phyloP scores from a whole-genome alignment of 2,113 vertebrate genomes.

The Elephas maximus region DNA sequence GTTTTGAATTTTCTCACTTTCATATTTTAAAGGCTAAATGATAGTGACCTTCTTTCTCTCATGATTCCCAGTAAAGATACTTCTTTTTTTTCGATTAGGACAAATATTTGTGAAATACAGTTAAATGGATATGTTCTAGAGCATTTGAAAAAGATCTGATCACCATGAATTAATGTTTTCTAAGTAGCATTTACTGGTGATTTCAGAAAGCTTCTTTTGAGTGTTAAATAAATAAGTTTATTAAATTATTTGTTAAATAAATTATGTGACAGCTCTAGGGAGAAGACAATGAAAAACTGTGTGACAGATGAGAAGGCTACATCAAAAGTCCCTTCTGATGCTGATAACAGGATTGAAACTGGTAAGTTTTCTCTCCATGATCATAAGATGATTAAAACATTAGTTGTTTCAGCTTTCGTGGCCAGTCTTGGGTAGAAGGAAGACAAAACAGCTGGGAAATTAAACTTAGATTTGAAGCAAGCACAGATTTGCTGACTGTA shows the following conservation, averaged over 20 bases:
- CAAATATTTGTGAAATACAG: constrained; percentile 34
- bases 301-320: constrained; percentile 63
- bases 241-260: background rate
- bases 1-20: constrained; percentile 56
- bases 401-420: constrained; percentile 36
- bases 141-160: background rate
- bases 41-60: constrained; percentile 12
- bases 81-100: background rate
- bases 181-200: constrained; percentile 47
- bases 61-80: constrained; percentile 55
- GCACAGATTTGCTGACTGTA: constrained; percentile 29
- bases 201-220: constrained; percentile 45
- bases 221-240: constrained; percentile 58
- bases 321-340: constrained; percentile 65
- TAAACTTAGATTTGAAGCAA: constrained; percentile 38
- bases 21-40: background rate
- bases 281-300: constrained; percentile 78
- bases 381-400: constrained; percentile 47
- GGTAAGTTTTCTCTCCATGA: constrained; percentile 71
- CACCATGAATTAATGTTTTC: constrained; percentile 63
- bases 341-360: constrained; percentile 68
- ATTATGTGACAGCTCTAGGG: constrained; percentile 73
- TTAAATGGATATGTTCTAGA: constrained; percentile 42
- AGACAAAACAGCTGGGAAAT: constrained; percentile 47
- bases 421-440: constrained; percentile 17